Evolutionary conservation across 1,140 invertebrate genomes (phyloP).

Genomic region (Oncopodura yosiiana): DNA sequence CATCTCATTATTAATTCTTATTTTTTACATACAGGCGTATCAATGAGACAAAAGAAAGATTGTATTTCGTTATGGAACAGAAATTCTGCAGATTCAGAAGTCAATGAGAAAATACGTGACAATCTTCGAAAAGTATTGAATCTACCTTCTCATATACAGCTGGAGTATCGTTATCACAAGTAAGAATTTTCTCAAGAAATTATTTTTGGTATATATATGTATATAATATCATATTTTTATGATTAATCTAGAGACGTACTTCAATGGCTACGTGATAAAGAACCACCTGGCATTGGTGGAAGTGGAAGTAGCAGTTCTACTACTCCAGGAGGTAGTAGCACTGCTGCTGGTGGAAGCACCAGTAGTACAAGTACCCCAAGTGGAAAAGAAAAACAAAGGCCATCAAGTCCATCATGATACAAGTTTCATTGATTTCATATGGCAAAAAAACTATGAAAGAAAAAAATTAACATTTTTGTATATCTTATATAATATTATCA

Average conservation of each 20-base stretch:
- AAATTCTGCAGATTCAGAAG: constrained; percentile 75
- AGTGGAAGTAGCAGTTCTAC: neutral
- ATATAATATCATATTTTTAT: too few relatives aligned
- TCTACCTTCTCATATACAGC: constrained; percentile 77
- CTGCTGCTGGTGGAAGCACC: constrained; percentile 1
- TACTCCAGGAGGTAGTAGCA: neutral
- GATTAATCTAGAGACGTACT: too few relatives aligned
- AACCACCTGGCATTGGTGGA: neutral
- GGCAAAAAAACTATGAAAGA: too few relatives aligned
- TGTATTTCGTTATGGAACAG: constrained; percentile 97
- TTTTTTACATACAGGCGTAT: too few relatives aligned
- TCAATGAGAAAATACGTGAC: constrained; percentile 84
- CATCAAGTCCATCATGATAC: too few relatives aligned
- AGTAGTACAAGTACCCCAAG: neutral
- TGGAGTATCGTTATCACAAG: constrained; percentile 63
- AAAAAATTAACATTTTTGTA: too few relatives aligned
- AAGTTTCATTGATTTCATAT: too few relatives aligned
- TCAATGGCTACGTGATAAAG: too few relatives aligned
- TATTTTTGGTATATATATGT: too few relatives aligned
- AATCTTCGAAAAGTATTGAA: constrained; percentile 87
- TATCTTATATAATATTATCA: too few relatives aligned
- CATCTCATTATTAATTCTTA: too few relatives aligned
- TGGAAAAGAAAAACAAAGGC: too few relatives aligned
- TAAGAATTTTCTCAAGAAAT: constrained; percentile 30
- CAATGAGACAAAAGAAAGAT: constrained; percentile 91